Evolutionary conservation across 2,797 vertebrate species (phyloP).

Genomic region (Sebastes itinus): DNA sequence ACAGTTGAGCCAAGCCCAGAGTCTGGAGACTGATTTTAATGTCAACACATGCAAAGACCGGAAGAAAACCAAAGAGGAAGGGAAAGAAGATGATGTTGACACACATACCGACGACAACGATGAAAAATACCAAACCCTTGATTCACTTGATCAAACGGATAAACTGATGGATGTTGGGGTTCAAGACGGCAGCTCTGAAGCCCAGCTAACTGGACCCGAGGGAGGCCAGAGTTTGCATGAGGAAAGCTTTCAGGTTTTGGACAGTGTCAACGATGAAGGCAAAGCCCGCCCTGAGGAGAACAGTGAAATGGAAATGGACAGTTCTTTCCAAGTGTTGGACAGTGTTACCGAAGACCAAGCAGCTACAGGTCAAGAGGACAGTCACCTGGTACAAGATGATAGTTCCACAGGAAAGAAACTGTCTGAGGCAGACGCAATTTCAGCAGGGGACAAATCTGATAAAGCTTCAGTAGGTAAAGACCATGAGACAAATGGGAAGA

Average conservation of each 20-base stretch:
- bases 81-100: background rate
- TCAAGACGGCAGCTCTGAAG: background rate
- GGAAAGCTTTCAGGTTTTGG: slow-evolving; percentile 9
- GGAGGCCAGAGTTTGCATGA: background rate
- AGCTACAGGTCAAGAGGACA: background rate
- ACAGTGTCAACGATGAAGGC: background rate
- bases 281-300: background rate
- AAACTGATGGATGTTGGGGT: background rate
- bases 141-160: slow-evolving; percentile 14
- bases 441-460: background rate
- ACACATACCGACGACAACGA: background rate
- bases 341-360: background rate
- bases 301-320: background rate
- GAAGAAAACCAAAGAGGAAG: background rate
- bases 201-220: background rate
- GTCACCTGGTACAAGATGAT: background rate
- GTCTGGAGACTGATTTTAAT: background rate
- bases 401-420: background rate
- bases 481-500: background rate
- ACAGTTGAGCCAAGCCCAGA: background rate
- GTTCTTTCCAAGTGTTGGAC: slow-evolving; percentile 2
- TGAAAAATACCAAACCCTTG: slow-evolving; percentile 8
- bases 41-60: background rate
- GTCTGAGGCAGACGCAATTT: background rate
- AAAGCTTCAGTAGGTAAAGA: background rate